Evolutionary conservation across 2,113 vertebrate species (phyloP), one percentile per base, ranked within the genome.

Genomic region (Cochlearius cochlearius): DNA sequence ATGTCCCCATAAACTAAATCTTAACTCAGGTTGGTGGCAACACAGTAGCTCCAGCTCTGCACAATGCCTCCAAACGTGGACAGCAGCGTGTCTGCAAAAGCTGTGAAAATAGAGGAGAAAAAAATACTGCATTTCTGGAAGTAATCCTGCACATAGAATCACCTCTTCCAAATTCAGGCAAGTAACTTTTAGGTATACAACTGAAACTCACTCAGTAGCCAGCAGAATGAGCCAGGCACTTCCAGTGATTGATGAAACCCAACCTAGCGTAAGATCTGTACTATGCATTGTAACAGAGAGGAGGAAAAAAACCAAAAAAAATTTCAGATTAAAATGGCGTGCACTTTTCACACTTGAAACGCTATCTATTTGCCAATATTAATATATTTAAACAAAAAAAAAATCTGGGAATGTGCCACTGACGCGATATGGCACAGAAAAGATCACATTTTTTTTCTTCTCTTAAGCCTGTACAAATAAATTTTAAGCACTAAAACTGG

Each of bases 31-130:
- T 43, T 7, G 4, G 7, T 32, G 12, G 45, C 59, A 78, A 81
- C 32, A n/a, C 41, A 64, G 67, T 62, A 88, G 45, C 34, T 96
- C 56, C 52, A 86, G 73, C 30, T 94, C 69, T 53, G 30, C 36
- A 43, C 55, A 62, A 12, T 30, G 47, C 15, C 50, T 92, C 68
- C 45, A 71, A 77, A 30, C 2, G 5, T 18, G 43, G n/a, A 87
- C 21, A 85, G 52, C 64, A 84, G 60, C 14, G 7, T 17, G 11
- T 84, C 32, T 86, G 59, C 64, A 27, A 71, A 83, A 84, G 12
- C 39, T 49, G 15, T 16, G 11, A 75, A 81, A 85, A 64, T 0
- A 17, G 29, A 10, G 8, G 1, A 8, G 11, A 7, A 0, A 58
- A 47, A 69, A 94, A 80, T 23, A 68, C 12, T 32, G 29, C 20